phyloP scores from a whole-genome alignment of 2,797 vertebrate genomes.

The Megaceryle alcyon region DNA sequence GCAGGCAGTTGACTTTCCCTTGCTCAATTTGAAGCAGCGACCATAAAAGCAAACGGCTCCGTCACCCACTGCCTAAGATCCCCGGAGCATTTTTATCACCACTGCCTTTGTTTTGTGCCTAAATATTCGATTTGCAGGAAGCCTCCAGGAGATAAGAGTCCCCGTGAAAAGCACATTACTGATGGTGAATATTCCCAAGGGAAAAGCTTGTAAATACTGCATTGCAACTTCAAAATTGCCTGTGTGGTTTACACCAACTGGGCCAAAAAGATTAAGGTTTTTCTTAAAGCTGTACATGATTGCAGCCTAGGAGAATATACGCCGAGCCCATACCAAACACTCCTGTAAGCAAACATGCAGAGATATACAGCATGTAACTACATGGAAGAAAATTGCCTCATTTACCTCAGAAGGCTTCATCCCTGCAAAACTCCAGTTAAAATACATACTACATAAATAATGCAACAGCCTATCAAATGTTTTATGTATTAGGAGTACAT shows the following conservation, averaged over 20 bases:
- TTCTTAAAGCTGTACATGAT: background rate
- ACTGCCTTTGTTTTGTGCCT: background rate
- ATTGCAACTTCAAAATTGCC: background rate
- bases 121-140: background rate
- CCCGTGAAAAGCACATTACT: background rate
- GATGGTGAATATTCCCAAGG: background rate
- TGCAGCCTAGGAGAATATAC: background rate
- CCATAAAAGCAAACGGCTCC: background rate
- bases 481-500: slow-evolving; percentile 67
- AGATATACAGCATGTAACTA: slow-evolving; percentile 36
- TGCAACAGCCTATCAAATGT: slow-evolving; percentile 56
- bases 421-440: slow-evolving; percentile 54
- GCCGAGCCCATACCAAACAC: background rate
- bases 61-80: background rate
- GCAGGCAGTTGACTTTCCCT: background rate
- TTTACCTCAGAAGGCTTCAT: slow-evolving; percentile 61
- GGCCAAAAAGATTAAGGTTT: slow-evolving; percentile 24
- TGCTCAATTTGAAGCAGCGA: background rate
- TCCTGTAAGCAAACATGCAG: slow-evolving; percentile 26
- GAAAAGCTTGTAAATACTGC: background rate
- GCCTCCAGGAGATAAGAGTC: background rate
- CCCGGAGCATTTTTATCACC: background rate
- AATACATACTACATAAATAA: slow-evolving; percentile 64
- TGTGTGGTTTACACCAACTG: background rate
- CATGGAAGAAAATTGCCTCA: slow-evolving; percentile 55